A percentile compares a stretch with the other conserved stretches of the same genome.
phyloP scores from a whole-genome alignment of 2,797 vertebrate genomes.

The Monodelphis domestica region DNA sequence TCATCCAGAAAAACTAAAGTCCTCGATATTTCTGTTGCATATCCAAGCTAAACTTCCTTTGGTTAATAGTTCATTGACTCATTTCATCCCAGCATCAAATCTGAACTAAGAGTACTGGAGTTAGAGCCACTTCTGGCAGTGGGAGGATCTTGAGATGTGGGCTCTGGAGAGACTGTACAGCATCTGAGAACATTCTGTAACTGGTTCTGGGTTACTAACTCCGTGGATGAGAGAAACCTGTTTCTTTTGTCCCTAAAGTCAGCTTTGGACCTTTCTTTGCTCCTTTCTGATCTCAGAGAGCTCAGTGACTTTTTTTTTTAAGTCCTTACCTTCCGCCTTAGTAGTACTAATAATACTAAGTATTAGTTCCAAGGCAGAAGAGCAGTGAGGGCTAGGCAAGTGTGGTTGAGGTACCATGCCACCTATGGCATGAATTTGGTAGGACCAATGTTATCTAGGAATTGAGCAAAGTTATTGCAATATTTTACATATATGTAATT shows the following conservation, averaged over 20 bases:
- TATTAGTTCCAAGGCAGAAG: no score
- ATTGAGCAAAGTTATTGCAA: neutral
- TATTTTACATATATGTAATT: no score
- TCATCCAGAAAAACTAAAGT: neutral
- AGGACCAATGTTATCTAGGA: neutral
- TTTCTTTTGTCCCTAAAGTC: neutral
- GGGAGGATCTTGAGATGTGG: no score
- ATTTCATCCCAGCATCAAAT: neutral
- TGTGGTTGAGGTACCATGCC: no score
- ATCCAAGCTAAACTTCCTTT: neutral
- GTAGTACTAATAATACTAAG: no score
- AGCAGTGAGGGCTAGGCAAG: no score
- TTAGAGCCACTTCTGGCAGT: neutral
- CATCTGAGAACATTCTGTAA: neutral
- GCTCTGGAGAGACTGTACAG: neutral
- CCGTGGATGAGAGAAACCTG: neutral
- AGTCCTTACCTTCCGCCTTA: no score
- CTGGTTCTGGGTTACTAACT: neutral
- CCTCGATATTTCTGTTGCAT: neutral
- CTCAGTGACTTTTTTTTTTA: no score
- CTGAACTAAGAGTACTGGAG: neutral
- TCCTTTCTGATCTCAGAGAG: neutral
- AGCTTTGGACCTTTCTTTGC: neutral
- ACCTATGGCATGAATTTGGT: neutral
- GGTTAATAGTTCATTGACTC: neutral